phyloP scores from a whole-genome alignment of 2,888 invertebrate genomes.

The Tillus elongatus region DNA sequence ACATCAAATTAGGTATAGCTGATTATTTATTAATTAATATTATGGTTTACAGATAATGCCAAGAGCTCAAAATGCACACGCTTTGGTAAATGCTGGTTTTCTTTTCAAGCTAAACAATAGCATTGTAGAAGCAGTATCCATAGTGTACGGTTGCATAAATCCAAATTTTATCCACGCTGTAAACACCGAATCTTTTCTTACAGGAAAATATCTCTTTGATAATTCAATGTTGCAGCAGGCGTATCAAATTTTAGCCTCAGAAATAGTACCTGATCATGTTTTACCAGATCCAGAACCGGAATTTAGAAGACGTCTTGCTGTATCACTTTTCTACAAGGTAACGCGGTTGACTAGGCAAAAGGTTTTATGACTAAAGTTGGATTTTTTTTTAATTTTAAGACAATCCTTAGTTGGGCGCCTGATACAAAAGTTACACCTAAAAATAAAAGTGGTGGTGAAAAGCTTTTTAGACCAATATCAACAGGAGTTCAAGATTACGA shows the following conservation, averaged over 20 bases:
- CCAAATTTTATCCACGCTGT: constrained; percentile 46
- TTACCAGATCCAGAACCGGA: constrained; percentile 59
- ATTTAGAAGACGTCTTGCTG: constrained; percentile 61
- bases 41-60: constrained; percentile 71
- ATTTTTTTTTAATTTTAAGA: too few relatives aligned
- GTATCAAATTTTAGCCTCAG: constrained; percentile 43
- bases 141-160: constrained; percentile 59
- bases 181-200: constrained; percentile 43
- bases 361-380: too few relatives aligned
- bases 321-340: constrained; percentile 76
- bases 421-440: constrained; percentile 32
- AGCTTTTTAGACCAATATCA: constrained; percentile 47
- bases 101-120: constrained; percentile 46
- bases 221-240: constrained; percentile 41
- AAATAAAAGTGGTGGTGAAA: constrained; percentile 42
- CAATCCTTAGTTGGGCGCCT: constrained; percentile 43
- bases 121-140: constrained; percentile 43
- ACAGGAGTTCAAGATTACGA: constrained; percentile 52
- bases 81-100: constrained; percentile 67
- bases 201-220: constrained; percentile 39
- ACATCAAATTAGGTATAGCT: too few relatives aligned
- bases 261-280: constrained; percentile 55
- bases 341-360: too few relatives aligned
- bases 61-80: constrained; percentile 63
- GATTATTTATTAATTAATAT: too few relatives aligned